phyloP scores from a whole-genome alignment of 1,140 invertebrate species.

The Anastrepha ludens region DNA sequence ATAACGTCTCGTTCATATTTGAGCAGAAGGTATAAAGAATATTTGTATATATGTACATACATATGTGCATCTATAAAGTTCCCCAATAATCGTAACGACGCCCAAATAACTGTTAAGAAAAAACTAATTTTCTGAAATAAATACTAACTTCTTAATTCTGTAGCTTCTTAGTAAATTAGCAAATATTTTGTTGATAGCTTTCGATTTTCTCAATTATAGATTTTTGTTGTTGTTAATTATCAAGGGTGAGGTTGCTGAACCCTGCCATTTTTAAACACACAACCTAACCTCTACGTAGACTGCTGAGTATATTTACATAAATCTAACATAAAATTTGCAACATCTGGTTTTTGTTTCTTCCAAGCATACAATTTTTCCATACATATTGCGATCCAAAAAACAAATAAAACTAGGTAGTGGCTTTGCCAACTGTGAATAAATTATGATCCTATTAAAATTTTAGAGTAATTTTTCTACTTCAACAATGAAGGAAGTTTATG shows the following conservation, averaged over 20 bases:
- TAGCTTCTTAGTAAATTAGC: too few species aligned
- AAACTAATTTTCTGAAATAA: too few species aligned
- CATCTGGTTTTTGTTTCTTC: background rate
- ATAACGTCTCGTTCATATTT: too few species aligned
- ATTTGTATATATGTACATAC: background rate
- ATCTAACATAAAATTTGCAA: background rate
- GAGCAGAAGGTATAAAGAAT: too few species aligned
- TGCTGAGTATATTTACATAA: background rate
- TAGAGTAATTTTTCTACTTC: too few species aligned
- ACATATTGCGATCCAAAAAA: background rate
- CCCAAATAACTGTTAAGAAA: too few species aligned
- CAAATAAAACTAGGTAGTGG: background rate
- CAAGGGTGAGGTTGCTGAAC: background rate
- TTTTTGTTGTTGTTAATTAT: background rate
- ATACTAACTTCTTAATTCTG: too few species aligned
- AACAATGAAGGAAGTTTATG: too few species aligned
- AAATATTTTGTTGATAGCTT: too few species aligned
- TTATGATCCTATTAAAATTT: too few species aligned
- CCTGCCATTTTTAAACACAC: background rate
- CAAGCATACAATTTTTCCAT: background rate
- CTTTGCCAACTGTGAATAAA: background rate
- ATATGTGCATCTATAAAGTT: background rate
- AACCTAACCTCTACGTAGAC: background rate
- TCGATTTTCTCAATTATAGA: too few species aligned
- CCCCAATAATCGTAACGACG: too few species aligned